A percentile compares a stretch with the other conserved stretches of the same genome.
These are phyloP conservation scores for Eumaeus atala DNA, from an alignment of 1,140 invertebrate species.

Conservation along the genomic window DNA sequence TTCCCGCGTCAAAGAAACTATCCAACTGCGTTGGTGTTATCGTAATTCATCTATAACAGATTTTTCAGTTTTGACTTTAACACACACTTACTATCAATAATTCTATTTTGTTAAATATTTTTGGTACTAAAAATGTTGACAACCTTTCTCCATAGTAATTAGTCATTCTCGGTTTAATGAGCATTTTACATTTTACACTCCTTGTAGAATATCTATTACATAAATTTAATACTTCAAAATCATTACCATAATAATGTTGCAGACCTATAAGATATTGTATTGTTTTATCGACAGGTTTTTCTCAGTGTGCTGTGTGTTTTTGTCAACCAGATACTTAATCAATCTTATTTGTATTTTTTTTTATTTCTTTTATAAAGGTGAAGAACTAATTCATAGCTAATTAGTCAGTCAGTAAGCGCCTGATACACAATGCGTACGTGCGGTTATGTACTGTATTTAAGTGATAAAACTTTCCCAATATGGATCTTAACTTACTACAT, in stretches of 20 bases:
- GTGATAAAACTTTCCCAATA: constrained; percentile 24
- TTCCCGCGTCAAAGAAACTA: too few relatives aligned
- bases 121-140: too few relatives aligned
- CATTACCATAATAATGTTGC: background rate
- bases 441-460: constrained; percentile 17
- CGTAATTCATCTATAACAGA: too few relatives aligned
- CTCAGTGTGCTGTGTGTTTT: background rate
- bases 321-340: constrained; percentile 5
- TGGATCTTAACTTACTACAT: constrained; percentile 21
- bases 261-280: background rate
- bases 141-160: too few relatives aligned
- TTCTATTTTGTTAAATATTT: too few relatives aligned
- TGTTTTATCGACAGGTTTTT: background rate
- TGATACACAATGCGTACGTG: constrained; percentile 21
- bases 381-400: constrained; percentile 27
- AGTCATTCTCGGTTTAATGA: background rate
- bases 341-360: constrained; percentile 18
- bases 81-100: too few relatives aligned
- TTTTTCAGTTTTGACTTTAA: too few relatives aligned
- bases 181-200: background rate
- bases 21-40: too few relatives aligned
- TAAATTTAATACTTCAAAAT: background rate
- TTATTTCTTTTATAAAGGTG: constrained; percentile 24
- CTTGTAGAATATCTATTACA: background rate
- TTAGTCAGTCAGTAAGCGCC: constrained; percentile 23